Conservation (phyloP, 2,797 vertebrate genomes). For the Lacerta bilineata region DNA sequence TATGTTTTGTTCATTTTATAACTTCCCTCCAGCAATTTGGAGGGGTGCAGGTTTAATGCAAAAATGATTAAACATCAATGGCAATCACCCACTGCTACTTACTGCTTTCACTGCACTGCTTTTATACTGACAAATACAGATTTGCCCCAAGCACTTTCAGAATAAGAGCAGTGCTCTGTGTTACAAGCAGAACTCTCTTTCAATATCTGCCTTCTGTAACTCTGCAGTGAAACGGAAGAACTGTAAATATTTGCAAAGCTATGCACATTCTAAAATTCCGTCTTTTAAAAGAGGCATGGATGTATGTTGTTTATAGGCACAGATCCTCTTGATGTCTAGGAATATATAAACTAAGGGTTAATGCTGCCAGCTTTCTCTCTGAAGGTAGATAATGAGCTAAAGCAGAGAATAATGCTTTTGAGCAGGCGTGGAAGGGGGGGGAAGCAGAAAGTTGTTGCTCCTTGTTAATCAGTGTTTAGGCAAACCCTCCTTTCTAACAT, state of each 20-base stretch:
- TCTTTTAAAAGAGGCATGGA: not conserved
- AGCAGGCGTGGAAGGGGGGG: conserved; percentile 64
- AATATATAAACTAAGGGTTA: conserved; percentile 27
- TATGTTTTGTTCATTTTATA: not conserved
- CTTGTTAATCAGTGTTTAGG: conserved; percentile 56
- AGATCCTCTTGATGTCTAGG: not conserved
- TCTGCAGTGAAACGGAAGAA: not conserved
- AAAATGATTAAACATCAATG: not conserved
- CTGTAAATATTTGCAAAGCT: not conserved
- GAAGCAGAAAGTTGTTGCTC: conserved; percentile 41
- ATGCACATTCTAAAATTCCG: not conserved
- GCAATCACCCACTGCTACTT: not conserved
- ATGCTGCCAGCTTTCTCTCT: conserved; percentile 8
- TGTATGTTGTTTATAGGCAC: not conserved
- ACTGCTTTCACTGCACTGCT: not conserved
- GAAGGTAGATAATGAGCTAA: conserved; percentile 49
- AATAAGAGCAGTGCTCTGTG: not conserved
- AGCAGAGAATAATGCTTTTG: conserved; percentile 48
- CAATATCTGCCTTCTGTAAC: not conserved
- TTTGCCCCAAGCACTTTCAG: not conserved
- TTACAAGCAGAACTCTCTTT: not conserved
- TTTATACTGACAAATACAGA: conserved; percentile 6
- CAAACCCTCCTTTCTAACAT: conserved; percentile 57
- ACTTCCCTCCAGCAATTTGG: not conserved
- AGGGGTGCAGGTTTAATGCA: not conserved